phyloP scores from a whole-genome alignment of 2,888 invertebrate species.

The Carcina quercana region DNA sequence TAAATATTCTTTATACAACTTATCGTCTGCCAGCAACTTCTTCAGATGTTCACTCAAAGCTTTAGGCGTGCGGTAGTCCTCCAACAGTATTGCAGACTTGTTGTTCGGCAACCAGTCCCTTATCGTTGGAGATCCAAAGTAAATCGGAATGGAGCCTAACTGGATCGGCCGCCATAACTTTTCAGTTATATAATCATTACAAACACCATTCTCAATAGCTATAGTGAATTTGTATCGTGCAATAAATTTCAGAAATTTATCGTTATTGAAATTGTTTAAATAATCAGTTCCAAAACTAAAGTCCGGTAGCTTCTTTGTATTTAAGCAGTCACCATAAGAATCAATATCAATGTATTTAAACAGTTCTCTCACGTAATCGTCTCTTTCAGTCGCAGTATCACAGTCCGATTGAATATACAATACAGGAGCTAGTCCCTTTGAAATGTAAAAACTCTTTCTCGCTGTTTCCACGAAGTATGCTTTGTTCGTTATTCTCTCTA shows the following conservation, averaged over 20 bases:
- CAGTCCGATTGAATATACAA: slow-evolving; percentile 88
- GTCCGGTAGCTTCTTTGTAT: slow-evolving; percentile 81
- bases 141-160: slow-evolving; percentile 87
- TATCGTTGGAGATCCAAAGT: slow-evolving; percentile 84
- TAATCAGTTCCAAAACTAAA: slow-evolving; percentile 77
- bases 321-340: slow-evolving; percentile 86
- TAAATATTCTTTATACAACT: slow-evolving; percentile 78
- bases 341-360: slow-evolving; percentile 83
- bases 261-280: slow-evolving; percentile 75
- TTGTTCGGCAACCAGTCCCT: slow-evolving; percentile 86
- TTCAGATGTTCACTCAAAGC: slow-evolving; percentile 75
- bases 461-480: slow-evolving; percentile 71
- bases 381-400: slow-evolving; percentile 84
- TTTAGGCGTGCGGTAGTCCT: slow-evolving; percentile 77
- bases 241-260: slow-evolving; percentile 76
- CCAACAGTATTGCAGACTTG: slow-evolving; percentile 80
- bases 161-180: slow-evolving; percentile 89
- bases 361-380: slow-evolving; percentile 81
- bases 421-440: slow-evolving; percentile 76
- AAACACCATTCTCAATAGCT: slow-evolving; percentile 88
- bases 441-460: slow-evolving; percentile 69
- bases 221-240: slow-evolving; percentile 87
- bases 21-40: slow-evolving; percentile 71
- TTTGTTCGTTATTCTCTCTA: slow-evolving; percentile 68
- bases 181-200: slow-evolving; percentile 90